Conservation (phyloP, 1,140 invertebrate species). For the Pogonus chalceus region DNA sequence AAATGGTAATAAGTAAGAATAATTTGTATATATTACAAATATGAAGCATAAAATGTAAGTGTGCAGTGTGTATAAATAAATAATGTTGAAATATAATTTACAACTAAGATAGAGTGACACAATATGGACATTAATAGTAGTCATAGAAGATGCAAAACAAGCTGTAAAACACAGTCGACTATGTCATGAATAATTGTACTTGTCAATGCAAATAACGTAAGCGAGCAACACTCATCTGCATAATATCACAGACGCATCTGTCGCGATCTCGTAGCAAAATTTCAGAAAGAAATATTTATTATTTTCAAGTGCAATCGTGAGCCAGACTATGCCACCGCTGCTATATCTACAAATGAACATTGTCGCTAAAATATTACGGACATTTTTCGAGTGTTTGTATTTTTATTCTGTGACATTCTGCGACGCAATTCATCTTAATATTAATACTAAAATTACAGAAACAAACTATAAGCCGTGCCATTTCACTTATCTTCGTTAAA, state of each 20-base stretch:
- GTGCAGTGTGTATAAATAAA: too few relatives aligned
- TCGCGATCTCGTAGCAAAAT: background rate
- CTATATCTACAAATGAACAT: background rate
- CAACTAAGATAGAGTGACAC: too few relatives aligned
- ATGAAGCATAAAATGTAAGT: too few relatives aligned
- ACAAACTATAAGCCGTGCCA: background rate
- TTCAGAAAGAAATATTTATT: slow-evolving; percentile 3
- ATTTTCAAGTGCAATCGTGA: background rate
- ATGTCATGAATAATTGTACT: slow-evolving; percentile 1
- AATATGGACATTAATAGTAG: too few relatives aligned
- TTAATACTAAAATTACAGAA: background rate
- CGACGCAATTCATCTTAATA: background rate
- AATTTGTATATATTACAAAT: too few relatives aligned
- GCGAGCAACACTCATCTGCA: background rate
- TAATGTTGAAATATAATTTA: too few relatives aligned
- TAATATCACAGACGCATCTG: background rate
- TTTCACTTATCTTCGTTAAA: background rate
- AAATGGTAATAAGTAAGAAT: too few relatives aligned
- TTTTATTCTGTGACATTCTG: background rate
- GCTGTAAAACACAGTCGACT: background rate
- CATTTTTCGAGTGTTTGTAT: background rate
- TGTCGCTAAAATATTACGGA: background rate
- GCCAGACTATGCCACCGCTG: background rate
- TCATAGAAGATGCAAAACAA: too few relatives aligned
- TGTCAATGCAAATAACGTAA: slow-evolving; percentile 1